These are phyloP conservation scores for Chrysodeixis includens DNA, from an alignment of 2,888 invertebrate genomes.

Conservation along the genomic window DNA sequence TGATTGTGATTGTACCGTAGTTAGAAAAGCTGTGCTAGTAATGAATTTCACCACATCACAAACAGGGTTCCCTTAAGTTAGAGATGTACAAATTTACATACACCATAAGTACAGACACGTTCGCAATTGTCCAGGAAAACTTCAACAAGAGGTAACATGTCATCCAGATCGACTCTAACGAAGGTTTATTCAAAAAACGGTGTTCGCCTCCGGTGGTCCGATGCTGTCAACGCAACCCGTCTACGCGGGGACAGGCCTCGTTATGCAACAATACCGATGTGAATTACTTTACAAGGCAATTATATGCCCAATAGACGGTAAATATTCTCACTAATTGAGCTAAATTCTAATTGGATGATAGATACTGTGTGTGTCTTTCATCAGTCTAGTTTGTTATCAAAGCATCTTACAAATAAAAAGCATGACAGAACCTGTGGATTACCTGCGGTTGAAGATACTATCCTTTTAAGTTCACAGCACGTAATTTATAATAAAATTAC, in stretches of 20 bases:
- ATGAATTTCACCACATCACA: not conserved
- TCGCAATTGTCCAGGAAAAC: conserved; percentile 60
- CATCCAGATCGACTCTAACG: conserved; percentile 79
- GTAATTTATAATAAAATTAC: conserved; percentile 34
- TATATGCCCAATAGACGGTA: conserved; percentile 43
- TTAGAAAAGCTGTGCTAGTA: not conserved
- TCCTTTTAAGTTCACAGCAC: conserved; percentile 27
- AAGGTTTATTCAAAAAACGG: conserved; percentile 82
- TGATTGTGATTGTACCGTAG: not conserved
- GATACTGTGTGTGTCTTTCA: conserved; percentile 14
- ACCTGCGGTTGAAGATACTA: conserved; percentile 4
- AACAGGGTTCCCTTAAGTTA: conserved; percentile 8
- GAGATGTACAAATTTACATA: conserved; percentile 40
- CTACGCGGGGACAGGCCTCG: conserved; percentile 61
- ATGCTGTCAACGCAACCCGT: conserved; percentile 66
- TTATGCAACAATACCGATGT: conserved; percentile 68
- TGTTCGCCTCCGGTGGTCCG: conserved; percentile 81
- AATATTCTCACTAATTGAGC: conserved; percentile 42
- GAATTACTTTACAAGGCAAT: conserved; percentile 65
- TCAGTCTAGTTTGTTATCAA: not conserved
- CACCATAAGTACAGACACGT: conserved; percentile 44
- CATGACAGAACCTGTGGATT: not conserved
- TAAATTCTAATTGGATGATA: conserved; percentile 33
- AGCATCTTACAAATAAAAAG: conserved; percentile 5
- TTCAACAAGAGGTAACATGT: conserved; percentile 67